These are phyloP conservation scores for Hylaeus anthracinus DNA, from an alignment of 1,140 invertebrate genomes.

Conservation along the genomic window DNA sequence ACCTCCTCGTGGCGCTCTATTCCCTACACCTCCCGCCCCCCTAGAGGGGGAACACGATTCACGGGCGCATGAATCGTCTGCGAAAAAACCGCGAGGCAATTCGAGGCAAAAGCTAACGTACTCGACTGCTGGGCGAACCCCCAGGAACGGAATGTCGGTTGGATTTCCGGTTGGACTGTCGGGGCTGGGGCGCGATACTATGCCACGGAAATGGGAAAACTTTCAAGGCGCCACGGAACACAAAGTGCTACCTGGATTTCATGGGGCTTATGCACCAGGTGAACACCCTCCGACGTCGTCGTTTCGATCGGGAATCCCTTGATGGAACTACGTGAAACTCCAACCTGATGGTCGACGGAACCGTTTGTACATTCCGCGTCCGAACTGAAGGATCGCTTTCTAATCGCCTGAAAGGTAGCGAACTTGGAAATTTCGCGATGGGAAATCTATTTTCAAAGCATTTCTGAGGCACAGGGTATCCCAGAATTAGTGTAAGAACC, in stretches of 20 bases:
- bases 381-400: too few relatives aligned
- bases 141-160: slow-evolving; percentile 26
- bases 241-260: slow-evolving; percentile 55
- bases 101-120: slow-evolving; percentile 40
- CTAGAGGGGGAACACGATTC: slow-evolving; percentile 32
- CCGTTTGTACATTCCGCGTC: too few relatives aligned
- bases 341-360: too few relatives aligned
- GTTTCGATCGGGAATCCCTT: slow-evolving; percentile 41
- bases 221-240: slow-evolving; percentile 61
- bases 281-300: slow-evolving; percentile 24
- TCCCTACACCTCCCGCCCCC: background rate
- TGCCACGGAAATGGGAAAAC: slow-evolving; percentile 65
- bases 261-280: slow-evolving; percentile 31
- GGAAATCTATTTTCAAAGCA: too few relatives aligned
- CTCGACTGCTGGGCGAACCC: slow-evolving; percentile 19
- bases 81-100: slow-evolving; percentile 45
- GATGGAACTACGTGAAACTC: background rate
- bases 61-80: slow-evolving; percentile 42
- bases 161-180: slow-evolving; percentile 47
- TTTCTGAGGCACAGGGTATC: too few relatives aligned
- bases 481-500: too few relatives aligned
- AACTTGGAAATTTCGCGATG: too few relatives aligned
- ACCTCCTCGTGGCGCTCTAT: background rate
- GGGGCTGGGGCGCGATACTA: slow-evolving; percentile 40
- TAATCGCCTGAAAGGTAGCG: too few relatives aligned